Percentiles rank a stretch among this genome's conserved stretches.
These are phyloP conservation scores for Eristalis tenax DNA, from an alignment of 2,888 invertebrate genomes.

Conservation along the genomic window DNA sequence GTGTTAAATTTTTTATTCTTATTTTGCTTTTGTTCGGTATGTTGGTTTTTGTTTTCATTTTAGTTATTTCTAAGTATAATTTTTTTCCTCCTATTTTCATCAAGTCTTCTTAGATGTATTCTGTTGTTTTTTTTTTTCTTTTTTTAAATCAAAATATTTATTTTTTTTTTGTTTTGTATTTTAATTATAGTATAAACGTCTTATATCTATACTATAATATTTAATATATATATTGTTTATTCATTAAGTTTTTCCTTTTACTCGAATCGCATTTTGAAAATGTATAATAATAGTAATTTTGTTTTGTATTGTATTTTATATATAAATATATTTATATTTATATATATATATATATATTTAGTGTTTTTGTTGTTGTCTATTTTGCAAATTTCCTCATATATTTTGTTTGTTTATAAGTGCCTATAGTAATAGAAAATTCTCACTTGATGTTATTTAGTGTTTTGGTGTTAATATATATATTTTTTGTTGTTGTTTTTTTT, in stretches of 20 bases:
- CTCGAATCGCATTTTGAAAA: constrained; percentile 60
- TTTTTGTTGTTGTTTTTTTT: constrained; percentile 20
- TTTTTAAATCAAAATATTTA: constrained; percentile 37
- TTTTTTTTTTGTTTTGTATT: constrained; percentile 45
- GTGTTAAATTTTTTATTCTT: constrained; percentile 51
- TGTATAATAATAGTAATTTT: constrained; percentile 62
- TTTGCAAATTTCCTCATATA: constrained; percentile 24
- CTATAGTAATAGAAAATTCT: constrained; percentile 65
- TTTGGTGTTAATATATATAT: constrained; percentile 45
- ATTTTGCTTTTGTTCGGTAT: constrained; percentile 42
- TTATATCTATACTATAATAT: constrained; percentile 58
- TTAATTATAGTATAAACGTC: constrained; percentile 73
- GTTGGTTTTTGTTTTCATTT: constrained; percentile 22
- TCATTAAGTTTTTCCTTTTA: constrained; percentile 42
- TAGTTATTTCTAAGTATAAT: constrained; percentile 70
- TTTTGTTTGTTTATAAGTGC: constrained; percentile 49
- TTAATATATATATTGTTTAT: constrained; percentile 73
- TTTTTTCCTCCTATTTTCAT: constrained; percentile 59
- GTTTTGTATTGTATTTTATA: constrained; percentile 32
- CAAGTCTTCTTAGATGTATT: constrained; percentile 57
- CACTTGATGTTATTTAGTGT: constrained; percentile 56
- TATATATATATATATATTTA: constrained; percentile 35
- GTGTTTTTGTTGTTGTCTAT: constrained; percentile 44
- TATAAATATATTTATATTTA: constrained; percentile 41
- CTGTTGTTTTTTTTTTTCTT: constrained; percentile 6